Evolutionary conservation across 2,888 invertebrate genomes (phyloP), one percentile per base, ranked within the genome.

Genomic region (Agrotis puta): DNA sequence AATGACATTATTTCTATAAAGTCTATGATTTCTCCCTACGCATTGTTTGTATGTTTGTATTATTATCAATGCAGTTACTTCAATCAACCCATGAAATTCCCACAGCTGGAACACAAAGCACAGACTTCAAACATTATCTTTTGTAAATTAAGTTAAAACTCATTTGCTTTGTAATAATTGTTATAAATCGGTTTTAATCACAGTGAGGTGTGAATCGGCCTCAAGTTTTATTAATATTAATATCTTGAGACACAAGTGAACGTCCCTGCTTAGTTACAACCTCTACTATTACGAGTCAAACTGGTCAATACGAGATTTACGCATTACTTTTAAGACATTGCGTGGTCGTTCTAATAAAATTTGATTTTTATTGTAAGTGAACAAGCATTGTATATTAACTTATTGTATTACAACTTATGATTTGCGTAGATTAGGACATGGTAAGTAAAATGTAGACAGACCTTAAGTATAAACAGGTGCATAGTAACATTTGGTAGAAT

Each of bases 231-330:
- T 71, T 71, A 81, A 82, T 82, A 74, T 70, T 73, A 64, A 73
- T 68, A 27, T 68, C 54, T 62, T 9, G 33, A 64, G 53, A 45
- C 22, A 48, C 73, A 70, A 79, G 80, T 77, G 75, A 85, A 83
- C 65, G 80, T 75, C 69, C 82, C 73, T 64, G 69, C 74, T 64
- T 74, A 69, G 75, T 68, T 74, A 79, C 77, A 77, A 74, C 64
- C 64, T 72, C 54, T 63, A 57, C 39, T 11, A 43, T 43, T 54
- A 62, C 43, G 20, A 67, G 14, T 24, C 24, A 63, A 70, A 64
- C 66, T 70, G 64, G 77, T 75, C 56, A 63, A 51, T 56, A 14
- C 51, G 69, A 70, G 48, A 74, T 64, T 70, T 61, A 57, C 51
- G 57, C 56, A 48, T 39, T 45, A 51, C 22, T 54, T 50, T 54